Conservation (phyloP, 2,113 vertebrate genomes). For the Columbina picui region DNA sequence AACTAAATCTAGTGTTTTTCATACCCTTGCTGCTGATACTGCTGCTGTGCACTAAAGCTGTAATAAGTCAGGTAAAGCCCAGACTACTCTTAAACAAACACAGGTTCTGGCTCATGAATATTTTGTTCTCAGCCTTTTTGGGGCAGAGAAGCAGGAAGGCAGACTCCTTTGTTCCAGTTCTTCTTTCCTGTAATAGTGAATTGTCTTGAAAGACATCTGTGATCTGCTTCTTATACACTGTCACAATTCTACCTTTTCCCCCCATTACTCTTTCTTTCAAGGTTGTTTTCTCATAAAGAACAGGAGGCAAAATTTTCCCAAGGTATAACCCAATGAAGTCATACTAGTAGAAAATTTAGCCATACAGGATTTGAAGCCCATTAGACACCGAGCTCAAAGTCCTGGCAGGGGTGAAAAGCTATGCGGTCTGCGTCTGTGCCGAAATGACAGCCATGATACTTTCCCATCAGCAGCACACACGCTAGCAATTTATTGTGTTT, state of each 20-base stretch:
- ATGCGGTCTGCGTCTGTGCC: background rate
- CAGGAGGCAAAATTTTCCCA: background rate
- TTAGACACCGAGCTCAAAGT: background rate
- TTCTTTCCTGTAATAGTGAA: background rate
- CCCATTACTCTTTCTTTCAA: background rate
- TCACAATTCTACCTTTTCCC: background rate
- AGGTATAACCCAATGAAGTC: background rate
- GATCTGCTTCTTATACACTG: background rate
- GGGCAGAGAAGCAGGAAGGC: background rate
- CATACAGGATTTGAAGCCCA: background rate
- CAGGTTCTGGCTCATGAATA: background rate
- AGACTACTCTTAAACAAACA: conserved; percentile 23
- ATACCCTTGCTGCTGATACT: background rate
- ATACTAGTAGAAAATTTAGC: background rate
- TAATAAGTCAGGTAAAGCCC: conserved; percentile 42
- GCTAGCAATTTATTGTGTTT: conserved; percentile 42
- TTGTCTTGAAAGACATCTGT: background rate
- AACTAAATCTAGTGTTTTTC: conserved; percentile 16
- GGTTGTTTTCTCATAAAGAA: background rate
- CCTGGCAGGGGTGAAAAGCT: background rate
- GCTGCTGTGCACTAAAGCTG: conserved; percentile 8
- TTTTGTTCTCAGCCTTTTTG: background rate
- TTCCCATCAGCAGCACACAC: background rate
- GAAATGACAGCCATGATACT: conserved; percentile 24
- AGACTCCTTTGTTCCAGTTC: background rate